These are phyloP conservation scores for Kryphioiulus occultus DNA, from an alignment of 2,888 invertebrate species.

Conservation along the genomic window DNA sequence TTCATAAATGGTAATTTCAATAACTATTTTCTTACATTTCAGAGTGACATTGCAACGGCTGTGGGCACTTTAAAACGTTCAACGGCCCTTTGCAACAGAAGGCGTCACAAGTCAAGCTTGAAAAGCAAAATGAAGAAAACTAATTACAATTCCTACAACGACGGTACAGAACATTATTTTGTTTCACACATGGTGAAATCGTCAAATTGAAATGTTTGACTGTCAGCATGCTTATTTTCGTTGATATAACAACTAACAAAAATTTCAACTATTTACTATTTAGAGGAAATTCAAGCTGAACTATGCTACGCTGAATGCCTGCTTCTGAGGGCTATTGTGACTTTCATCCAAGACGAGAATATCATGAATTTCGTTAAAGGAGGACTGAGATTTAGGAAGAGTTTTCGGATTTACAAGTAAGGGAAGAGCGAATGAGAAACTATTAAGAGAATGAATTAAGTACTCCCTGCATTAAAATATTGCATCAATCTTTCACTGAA, in stretches of 20 bases:
- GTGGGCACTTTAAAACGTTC: conserved; percentile 31
- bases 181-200: too few species aligned
- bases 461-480: too few species aligned
- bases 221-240: too few species aligned
- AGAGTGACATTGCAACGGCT: conserved; percentile 46
- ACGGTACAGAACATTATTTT: background rate
- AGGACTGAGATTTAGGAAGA: conserved; percentile 88
- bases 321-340: conserved; percentile 84
- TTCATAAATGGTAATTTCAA: too few species aligned
- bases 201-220: too few species aligned
- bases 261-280: too few species aligned
- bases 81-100: conserved; percentile 46
- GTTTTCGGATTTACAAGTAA: conserved; percentile 92
- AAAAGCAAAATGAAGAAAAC: conserved; percentile 46
- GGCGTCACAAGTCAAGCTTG: conserved; percentile 16
- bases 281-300: conserved; percentile 76
- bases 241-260: too few species aligned
- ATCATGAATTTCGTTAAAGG: conserved; percentile 90
- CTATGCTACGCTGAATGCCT: conserved; percentile 92
- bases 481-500: too few species aligned
- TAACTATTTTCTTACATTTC: background rate
- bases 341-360: conserved; percentile 95
- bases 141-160: conserved; percentile 41
- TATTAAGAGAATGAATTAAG: background rate
- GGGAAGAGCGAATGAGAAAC: background rate